Conservation (phyloP, 1,140 invertebrate species). For the Uloborus diversus region DNA sequence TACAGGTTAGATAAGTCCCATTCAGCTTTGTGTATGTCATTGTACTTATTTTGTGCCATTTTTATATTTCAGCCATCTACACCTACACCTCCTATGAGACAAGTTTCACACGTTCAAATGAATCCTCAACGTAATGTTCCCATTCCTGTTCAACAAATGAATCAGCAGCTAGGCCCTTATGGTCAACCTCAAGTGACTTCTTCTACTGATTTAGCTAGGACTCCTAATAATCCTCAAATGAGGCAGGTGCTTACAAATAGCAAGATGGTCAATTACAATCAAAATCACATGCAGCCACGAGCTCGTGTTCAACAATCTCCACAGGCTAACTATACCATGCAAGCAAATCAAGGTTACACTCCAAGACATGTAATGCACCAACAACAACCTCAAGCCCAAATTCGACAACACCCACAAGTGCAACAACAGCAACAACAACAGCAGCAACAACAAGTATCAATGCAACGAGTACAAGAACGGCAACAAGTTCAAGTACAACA, state of each 20-base stretch:
- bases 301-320: not conserved
- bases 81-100: not conserved
- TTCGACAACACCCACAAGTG: slow-evolving; percentile 47
- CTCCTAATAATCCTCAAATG: not conserved
- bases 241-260: slow-evolving; percentile 1
- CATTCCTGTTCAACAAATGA: not conserved
- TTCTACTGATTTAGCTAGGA: slow-evolving; percentile 38
- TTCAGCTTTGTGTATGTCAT: no score
- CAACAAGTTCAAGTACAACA: not conserved
- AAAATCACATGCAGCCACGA: not conserved
- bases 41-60: not conserved
- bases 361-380: slow-evolving; percentile 45
- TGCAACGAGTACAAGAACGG: slow-evolving; percentile 64
- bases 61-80: not conserved
- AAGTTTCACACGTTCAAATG: slow-evolving; percentile 9
- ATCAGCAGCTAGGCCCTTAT: not conserved
- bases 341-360: not conserved
- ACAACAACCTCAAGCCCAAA: slow-evolving; percentile 64
- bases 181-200: slow-evolving; percentile 54
- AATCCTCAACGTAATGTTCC: not conserved
- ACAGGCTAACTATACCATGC: slow-evolving; percentile 1
- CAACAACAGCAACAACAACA: not conserved
- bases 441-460: slow-evolving; percentile 58
- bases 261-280: not conserved
- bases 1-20: no score